These are phyloP conservation scores for Electrophaes corylata DNA, from an alignment of 2,888 invertebrate genomes.

Conservation along the genomic window DNA sequence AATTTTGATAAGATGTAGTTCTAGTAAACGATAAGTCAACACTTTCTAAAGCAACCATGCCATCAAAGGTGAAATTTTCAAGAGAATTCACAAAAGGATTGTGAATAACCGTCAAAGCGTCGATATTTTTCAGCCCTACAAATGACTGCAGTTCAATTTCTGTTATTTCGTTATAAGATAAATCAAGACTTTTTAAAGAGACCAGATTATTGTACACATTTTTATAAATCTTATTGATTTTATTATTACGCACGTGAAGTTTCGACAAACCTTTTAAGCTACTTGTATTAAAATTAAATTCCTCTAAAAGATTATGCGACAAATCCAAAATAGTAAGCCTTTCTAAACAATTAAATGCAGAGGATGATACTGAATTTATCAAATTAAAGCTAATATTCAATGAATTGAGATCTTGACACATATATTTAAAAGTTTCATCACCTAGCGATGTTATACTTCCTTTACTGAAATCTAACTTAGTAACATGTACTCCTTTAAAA, in stretches of 20 bases:
- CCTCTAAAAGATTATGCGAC: constrained; percentile 30
- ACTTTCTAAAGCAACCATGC: constrained; percentile 23
- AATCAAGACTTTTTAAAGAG: constrained; percentile 26
- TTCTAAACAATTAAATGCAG: constrained; percentile 27
- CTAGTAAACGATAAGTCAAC: constrained; percentile 28
- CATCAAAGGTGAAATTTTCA: constrained; percentile 24
- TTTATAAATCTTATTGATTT: constrained; percentile 19
- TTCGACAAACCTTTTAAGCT: constrained; percentile 21
- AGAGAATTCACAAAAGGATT: constrained; percentile 28
- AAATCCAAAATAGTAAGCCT: constrained; percentile 26
- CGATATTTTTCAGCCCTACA: constrained; percentile 18
- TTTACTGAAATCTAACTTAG: constrained; percentile 25
- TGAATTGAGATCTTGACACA: constrained; percentile 19
- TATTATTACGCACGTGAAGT: constrained; percentile 27
- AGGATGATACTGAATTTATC: constrained; percentile 23
- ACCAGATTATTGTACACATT: constrained; percentile 19
- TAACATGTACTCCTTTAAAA: constrained; percentile 31
- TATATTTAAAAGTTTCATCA: constrained; percentile 25
- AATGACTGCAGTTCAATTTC: constrained; percentile 27
- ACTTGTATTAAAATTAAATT: constrained; percentile 27
- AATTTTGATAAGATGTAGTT: constrained; percentile 27
- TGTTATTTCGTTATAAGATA: constrained; percentile 30
- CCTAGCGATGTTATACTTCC: constrained; percentile 26
- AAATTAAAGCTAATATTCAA: constrained; percentile 33
- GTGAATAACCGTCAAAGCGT: constrained; percentile 11